phyloP scores from a whole-genome alignment of 2,797 vertebrate genomes.

The Sorex maritimensis region DNA sequence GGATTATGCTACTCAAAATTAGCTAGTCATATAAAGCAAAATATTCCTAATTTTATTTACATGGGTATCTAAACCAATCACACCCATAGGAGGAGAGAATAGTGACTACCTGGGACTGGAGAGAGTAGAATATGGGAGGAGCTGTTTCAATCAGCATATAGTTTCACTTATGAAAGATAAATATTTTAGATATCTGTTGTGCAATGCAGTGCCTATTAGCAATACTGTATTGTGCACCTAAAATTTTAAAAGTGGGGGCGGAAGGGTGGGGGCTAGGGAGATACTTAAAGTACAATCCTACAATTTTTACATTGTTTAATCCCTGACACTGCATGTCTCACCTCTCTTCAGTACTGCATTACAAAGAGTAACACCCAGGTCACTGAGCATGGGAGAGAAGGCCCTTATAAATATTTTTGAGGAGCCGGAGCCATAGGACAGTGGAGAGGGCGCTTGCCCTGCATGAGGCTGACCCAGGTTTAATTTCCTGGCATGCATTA shows the following conservation, averaged over 20 bases:
- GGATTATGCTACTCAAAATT: slow-evolving; percentile 45
- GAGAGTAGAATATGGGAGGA: not conserved
- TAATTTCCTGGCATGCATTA: too few species aligned
- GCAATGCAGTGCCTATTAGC: slow-evolving; percentile 7
- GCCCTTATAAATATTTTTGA: too few species aligned
- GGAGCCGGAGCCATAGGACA: too few species aligned
- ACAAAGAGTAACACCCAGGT: too few species aligned
- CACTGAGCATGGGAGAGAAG: too few species aligned
- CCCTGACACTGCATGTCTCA: too few species aligned
- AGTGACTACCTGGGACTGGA: not conserved
- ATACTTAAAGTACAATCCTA: too few species aligned
- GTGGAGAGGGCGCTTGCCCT: too few species aligned
- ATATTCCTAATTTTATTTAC: slow-evolving; percentile 23
- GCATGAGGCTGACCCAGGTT: too few species aligned
- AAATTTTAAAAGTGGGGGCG: not conserved
- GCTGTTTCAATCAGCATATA: not conserved
- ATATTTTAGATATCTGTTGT: slow-evolving; percentile 15
- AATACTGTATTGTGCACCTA: not conserved
- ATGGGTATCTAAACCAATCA: slow-evolving; percentile 20
- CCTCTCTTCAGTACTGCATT: too few species aligned
- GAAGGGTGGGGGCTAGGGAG: too few species aligned
- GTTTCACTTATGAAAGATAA: slow-evolving; percentile 36
- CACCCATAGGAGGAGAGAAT: not conserved
- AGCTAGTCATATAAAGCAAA: slow-evolving; percentile 11
- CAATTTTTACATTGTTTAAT: too few species aligned